phyloP scores from a whole-genome alignment of 2,113 vertebrate genomes.

The Rhinoderma darwinii region DNA sequence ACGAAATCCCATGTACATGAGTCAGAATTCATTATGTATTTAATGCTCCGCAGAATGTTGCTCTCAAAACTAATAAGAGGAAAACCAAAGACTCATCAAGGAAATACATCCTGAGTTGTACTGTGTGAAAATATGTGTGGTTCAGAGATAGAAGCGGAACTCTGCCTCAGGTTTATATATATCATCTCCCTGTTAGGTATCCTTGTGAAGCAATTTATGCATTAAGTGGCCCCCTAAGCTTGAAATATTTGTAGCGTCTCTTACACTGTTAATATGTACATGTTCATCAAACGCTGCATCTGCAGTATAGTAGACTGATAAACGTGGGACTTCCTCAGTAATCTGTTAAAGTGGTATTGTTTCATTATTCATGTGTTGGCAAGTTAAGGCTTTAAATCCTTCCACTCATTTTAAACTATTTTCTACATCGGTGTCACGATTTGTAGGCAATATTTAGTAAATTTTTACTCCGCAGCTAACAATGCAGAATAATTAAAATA shows the following conservation, averaged over 20 bases:
- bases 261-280: background rate
- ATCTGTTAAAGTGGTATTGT: background rate
- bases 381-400: background rate
- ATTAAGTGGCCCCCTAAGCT: conserved; percentile 23
- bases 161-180: conserved; percentile 24
- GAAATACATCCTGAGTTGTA: conserved; percentile 21
- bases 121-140: conserved; percentile 14
- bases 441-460: background rate
- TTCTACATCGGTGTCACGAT: background rate
- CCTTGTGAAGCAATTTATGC: conserved; percentile 32
- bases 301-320: background rate
- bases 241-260: conserved; percentile 5
- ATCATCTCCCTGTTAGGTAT: background rate
- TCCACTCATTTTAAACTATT: background rate
- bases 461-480: background rate
- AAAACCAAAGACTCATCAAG: conserved; percentile 52
- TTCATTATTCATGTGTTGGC: background rate
- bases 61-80: conserved; percentile 56
- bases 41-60: conserved; percentile 54
- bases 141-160: conserved; percentile 31
- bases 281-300: background rate
- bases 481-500: background rate
- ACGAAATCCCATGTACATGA: conserved; percentile 42
- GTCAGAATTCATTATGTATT: conserved; percentile 57
- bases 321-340: background rate